Percentiles rank a stretch among this genome's conserved stretches.
Conservation (phyloP, 2,797 vertebrate genomes). For the Chloroceryle amazona region DNA sequence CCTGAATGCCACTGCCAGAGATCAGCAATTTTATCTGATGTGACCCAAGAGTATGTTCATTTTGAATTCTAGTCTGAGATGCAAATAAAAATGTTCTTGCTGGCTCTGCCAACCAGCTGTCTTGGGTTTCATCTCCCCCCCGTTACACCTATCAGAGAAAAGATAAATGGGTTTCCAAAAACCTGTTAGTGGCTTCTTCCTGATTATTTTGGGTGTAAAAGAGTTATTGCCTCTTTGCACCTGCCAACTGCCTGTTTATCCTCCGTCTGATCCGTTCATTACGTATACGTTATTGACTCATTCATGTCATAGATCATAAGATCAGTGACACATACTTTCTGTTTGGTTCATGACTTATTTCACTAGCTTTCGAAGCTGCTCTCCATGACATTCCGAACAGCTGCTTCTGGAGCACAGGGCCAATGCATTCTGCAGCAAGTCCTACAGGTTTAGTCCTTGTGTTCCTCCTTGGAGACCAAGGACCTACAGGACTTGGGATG, state of each 20-base stretch:
- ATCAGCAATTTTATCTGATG: not conserved
- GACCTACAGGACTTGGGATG: not conserved
- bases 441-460: not conserved
- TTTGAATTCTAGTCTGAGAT: slow-evolving; percentile 15
- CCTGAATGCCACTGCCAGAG: slow-evolving; percentile 31
- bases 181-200: not conserved
- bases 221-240: not conserved
- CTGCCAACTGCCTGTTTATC: not conserved
- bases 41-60: not conserved
- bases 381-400: rapidly evolving
- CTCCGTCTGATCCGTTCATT: not conserved
- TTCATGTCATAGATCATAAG: not conserved
- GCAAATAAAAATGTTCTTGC: not conserved
- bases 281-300: not conserved
- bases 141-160: not conserved
- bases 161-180: not conserved
- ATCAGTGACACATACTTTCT: not conserved
- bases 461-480: too few relatives aligned
- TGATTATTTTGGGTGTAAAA: not conserved
- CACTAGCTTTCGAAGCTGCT: not conserved
- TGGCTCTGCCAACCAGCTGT: not conserved
- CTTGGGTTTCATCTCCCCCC: not conserved
- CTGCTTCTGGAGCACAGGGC: not conserved
- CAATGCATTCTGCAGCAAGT: not conserved
- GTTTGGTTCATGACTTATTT: not conserved